A percentile compares a stretch with the other conserved stretches of the same genome.
Evolutionary conservation across 92 coral and sea anemone species (phyloP).

Genomic region (Scolanthus callimorphus): DNA sequence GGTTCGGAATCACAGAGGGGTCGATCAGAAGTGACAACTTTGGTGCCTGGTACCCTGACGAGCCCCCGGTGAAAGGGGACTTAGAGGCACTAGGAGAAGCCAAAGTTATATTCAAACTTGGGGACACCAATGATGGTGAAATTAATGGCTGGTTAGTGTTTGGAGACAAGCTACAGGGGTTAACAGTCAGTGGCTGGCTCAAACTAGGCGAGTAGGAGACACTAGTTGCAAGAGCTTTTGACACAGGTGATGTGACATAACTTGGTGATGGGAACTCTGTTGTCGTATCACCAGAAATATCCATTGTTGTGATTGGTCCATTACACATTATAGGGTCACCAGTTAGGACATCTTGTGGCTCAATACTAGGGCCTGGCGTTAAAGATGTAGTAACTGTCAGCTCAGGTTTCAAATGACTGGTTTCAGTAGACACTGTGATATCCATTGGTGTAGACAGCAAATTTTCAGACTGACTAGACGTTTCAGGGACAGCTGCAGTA

Average conservation of each 20-base stretch:
- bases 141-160: conserved; percentile 68
- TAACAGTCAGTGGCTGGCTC: conserved; percentile 85
- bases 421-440: neutral
- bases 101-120: conserved; percentile 76
- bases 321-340: conserved; percentile 60
- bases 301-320: conserved; percentile 50
- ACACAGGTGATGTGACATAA: conserved; percentile 69
- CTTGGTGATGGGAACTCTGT: conserved; percentile 70
- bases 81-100: conserved; percentile 84
- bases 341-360: neutral
- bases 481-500: neutral
- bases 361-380: neutral
- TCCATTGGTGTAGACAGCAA: conserved; percentile 14
- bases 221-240: conserved; percentile 13
- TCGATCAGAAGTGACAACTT: conserved; percentile 73
- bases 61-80: conserved; percentile 41
- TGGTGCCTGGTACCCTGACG: conserved; percentile 42
- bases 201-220: conserved; percentile 65
- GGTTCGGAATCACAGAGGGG: conserved; percentile 71
- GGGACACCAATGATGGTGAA: conserved; percentile 87
- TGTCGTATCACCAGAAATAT: conserved; percentile 29
- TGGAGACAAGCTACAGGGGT: conserved; percentile 77
- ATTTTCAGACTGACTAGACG: neutral
- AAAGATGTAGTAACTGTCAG: conserved; percentile 1
- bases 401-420: too few relatives aligned